These are phyloP conservation scores for Diorhabda elongata DNA, from an alignment of 1,140 invertebrate species.

Conservation along the genomic window DNA sequence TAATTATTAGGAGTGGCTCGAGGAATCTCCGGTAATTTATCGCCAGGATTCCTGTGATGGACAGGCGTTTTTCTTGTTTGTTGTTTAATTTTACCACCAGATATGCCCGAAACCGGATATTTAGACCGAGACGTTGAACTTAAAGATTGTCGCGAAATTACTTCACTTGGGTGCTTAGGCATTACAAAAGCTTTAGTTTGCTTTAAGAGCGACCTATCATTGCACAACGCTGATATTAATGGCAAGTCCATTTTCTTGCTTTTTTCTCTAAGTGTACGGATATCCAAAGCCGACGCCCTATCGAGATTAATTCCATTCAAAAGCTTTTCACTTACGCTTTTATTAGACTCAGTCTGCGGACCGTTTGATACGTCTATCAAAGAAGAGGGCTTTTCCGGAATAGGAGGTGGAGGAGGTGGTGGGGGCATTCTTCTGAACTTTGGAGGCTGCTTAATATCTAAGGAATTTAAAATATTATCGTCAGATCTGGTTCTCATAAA, in stretches of 20 bases:
- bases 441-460: slow-evolving; percentile 51
- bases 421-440: slow-evolving; percentile 65
- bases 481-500: slow-evolving; percentile 69
- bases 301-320: slow-evolving; percentile 16
- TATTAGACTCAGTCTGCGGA: slow-evolving; percentile 19
- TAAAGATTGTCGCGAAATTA: slow-evolving; percentile 28
- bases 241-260: slow-evolving; percentile 83
- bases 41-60: slow-evolving; percentile 58
- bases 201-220: slow-evolving; percentile 78
- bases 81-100: slow-evolving; percentile 57
- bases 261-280: slow-evolving; percentile 76
- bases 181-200: slow-evolving; percentile 79
- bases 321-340: slow-evolving; percentile 20
- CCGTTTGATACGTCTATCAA: slow-evolving; percentile 23
- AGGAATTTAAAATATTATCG: slow-evolving; percentile 69
- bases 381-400: slow-evolving; percentile 25
- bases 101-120: slow-evolving; percentile 60
- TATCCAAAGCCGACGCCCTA: slow-evolving; percentile 59
- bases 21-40: slow-evolving; percentile 51
- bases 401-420: slow-evolving; percentile 55
- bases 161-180: slow-evolving; percentile 58
- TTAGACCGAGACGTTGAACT: slow-evolving; percentile 47
- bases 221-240: slow-evolving; percentile 83
- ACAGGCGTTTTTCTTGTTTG: slow-evolving; percentile 53
- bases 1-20: slow-evolving; percentile 46